phyloP scores from a whole-genome alignment of 2,113 vertebrate species.

The Collichthys lucidus region DNA sequence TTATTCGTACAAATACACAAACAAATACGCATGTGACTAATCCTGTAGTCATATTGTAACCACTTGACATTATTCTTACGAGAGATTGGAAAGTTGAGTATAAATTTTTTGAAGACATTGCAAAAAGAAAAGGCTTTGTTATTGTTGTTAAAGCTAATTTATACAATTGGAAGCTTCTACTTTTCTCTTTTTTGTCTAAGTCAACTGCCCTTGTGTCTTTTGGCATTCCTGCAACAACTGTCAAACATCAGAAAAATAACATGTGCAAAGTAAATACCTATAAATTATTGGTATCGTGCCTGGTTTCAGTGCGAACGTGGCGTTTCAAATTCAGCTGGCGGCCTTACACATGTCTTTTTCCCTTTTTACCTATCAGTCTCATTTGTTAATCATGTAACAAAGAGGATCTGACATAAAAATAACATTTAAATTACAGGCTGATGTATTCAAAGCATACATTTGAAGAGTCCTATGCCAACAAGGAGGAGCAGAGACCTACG shows the following conservation, averaged over 20 bases:
- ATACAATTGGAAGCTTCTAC: neutral
- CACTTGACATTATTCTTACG: too few relatives aligned
- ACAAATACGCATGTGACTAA: too few relatives aligned
- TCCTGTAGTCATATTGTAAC: too few relatives aligned
- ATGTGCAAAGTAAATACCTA: conserved; percentile 15
- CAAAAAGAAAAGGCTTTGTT: too few relatives aligned
- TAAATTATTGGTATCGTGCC: conserved; percentile 45
- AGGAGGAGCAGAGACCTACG: conserved; percentile 53
- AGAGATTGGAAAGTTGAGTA: too few relatives aligned
- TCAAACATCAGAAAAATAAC: conserved; percentile 36
- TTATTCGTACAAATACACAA: too few relatives aligned
- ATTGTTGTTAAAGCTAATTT: neutral
- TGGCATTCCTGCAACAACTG: conserved; percentile 2
- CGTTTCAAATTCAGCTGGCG: conserved; percentile 20
- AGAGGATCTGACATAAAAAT: conserved; percentile 55
- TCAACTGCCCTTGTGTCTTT: too few relatives aligned
- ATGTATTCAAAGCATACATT: conserved; percentile 51
- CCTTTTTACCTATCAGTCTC: conserved; percentile 41
- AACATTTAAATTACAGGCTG: conserved; percentile 52
- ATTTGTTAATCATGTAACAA: conserved; percentile 55
- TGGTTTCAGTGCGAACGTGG: conserved; percentile 37
- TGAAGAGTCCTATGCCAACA: conserved; percentile 53
- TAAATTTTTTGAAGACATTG: too few relatives aligned
- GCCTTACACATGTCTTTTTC: neutral
- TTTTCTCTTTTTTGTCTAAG: neutral